Conservation (phyloP, 2,113 vertebrate species). For the Octodon degus region DNA sequence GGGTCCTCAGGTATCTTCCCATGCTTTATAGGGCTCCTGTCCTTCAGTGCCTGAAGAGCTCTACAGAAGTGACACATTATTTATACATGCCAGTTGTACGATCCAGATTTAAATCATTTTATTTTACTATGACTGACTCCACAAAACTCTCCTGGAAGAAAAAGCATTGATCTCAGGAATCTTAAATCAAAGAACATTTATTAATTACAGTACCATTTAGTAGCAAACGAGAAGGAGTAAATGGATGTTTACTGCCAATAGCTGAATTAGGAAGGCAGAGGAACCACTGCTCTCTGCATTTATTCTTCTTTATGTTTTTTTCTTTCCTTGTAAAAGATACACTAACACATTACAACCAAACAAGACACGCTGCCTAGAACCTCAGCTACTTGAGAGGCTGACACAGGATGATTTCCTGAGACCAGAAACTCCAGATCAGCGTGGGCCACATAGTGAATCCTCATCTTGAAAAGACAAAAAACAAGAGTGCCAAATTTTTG, state of each 20-base stretch:
- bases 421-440: no score
- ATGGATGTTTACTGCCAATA: neutral
- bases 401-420: neutral
- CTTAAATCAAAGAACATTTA: neutral
- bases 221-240: neutral
- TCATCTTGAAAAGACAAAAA: neutral
- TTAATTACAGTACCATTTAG: neutral
- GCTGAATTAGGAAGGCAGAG: neutral
- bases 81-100: neutral
- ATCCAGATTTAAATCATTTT: neutral
- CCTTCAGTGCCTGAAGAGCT: neutral
- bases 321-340: neutral
- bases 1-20: neutral
- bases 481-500: neutral
- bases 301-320: neutral
- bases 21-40: neutral
- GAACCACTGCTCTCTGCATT: neutral
- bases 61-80: neutral
- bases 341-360: neutral
- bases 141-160: neutral
- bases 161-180: constrained; percentile 7
- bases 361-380: neutral
- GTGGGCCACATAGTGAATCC: neutral
- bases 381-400: neutral
- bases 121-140: neutral